A percentile compares a stretch with the other conserved stretches of the same genome.
These are phyloP conservation scores for Bombus haemorrhoidalis DNA, from an alignment of 1,140 invertebrate species.

Conservation along the genomic window DNA sequence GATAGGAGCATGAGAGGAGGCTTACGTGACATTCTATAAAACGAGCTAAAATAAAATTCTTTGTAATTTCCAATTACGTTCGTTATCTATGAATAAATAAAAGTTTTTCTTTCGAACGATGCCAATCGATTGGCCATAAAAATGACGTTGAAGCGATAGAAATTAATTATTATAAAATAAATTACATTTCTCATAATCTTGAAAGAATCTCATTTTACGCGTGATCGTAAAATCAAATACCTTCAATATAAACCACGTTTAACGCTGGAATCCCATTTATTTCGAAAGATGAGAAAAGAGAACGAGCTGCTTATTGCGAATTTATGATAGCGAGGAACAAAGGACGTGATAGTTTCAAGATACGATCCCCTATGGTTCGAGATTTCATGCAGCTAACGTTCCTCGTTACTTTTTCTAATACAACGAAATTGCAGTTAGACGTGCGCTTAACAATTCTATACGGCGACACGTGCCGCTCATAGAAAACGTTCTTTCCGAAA, in stretches of 20 bases:
- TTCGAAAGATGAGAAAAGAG: neutral
- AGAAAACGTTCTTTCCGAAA: neutral
- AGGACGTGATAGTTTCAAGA: neutral
- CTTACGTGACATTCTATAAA: neutral
- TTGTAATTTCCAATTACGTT: neutral
- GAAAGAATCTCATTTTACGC: neutral
- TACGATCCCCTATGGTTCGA: neutral
- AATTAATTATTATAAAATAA: neutral
- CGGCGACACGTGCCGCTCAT: neutral
- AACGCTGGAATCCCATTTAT: neutral
- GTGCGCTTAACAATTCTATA: neutral
- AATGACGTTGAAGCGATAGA: neutral
- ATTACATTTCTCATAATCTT: neutral
- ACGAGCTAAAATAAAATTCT: neutral
- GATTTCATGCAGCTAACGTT: neutral
- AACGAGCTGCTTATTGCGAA: conserved; percentile 6
- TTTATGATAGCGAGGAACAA: neutral
- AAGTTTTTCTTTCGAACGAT: neutral
- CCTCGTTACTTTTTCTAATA: neutral
- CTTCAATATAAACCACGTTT: neutral
- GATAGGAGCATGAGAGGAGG: neutral
- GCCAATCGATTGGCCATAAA: neutral
- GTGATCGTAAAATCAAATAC: neutral
- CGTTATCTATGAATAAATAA: neutral
- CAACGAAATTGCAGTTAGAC: conserved; percentile 21